These are phyloP conservation scores for Tiphia femorata DNA, from an alignment of 2,888 invertebrate species.

Conservation along the genomic window DNA sequence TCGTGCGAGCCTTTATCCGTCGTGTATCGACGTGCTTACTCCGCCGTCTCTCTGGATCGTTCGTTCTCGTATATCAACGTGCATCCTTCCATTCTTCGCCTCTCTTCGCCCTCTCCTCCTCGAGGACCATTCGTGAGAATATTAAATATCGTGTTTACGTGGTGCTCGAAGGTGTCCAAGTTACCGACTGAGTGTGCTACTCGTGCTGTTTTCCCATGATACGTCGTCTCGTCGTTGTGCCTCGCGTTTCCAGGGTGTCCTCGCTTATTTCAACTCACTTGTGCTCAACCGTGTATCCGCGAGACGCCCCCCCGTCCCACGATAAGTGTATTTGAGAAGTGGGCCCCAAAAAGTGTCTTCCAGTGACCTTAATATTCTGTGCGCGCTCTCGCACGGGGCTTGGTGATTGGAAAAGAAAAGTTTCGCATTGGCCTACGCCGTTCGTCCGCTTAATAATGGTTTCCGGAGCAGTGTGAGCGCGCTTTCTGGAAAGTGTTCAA, in stretches of 20 bases:
- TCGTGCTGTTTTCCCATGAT: constrained; percentile 28
- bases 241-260: not conserved
- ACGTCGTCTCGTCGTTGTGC: constrained; percentile 11
- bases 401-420: constrained; percentile 21
- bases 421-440: constrained; percentile 18
- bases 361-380: constrained; percentile 25
- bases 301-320: too few species aligned
- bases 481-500: constrained; percentile 47
- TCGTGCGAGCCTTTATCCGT: constrained; percentile 9
- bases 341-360: constrained; percentile 19
- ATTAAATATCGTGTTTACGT: constrained; percentile 32
- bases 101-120: not conserved
- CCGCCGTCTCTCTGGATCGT: not conserved
- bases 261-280: too few species aligned
- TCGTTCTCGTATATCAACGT: not conserved
- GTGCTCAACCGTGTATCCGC: too few species aligned
- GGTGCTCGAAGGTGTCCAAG: constrained; percentile 34
- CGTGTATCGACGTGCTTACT: not conserved
- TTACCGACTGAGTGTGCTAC: constrained; percentile 48
- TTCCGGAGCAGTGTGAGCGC: constrained; percentile 39
- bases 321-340: constrained; percentile 21
- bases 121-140: constrained; percentile 12
- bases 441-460: constrained; percentile 35
- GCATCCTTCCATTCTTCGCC: not conserved
- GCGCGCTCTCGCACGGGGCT: too few species aligned